phyloP scores from a whole-genome alignment of 2,797 vertebrate species.

The Coregonus sp. region DNA sequence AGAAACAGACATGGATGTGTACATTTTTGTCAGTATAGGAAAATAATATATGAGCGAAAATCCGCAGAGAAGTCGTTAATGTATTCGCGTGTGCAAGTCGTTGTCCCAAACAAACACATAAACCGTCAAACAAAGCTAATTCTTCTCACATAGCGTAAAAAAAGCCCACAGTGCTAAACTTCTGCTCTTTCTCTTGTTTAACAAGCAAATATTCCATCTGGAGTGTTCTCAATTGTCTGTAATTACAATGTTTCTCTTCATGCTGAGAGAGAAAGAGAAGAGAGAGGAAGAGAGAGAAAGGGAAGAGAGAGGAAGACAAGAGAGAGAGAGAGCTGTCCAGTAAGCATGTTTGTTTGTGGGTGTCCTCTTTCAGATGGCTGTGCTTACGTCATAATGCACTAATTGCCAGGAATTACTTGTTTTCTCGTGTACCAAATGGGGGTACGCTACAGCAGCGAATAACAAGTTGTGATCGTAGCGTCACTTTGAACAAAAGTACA shows the following conservation, averaged over 20 bases:
- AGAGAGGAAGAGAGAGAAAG: constrained; percentile 23
- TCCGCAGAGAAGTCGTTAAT: neutral
- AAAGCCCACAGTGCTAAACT: constrained; percentile 33
- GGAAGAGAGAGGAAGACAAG: neutral
- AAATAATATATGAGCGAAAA: neutral
- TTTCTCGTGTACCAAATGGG: constrained; percentile 8
- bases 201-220: constrained; percentile 58
- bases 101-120: constrained; percentile 8
- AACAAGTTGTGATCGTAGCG: constrained; percentile 6
- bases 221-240: constrained; percentile 39
- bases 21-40: neutral
- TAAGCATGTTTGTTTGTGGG: constrained; percentile 33
- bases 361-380: constrained; percentile 34
- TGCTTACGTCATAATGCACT: constrained; percentile 29
- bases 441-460: neutral
- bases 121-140: constrained; percentile 39
- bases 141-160: constrained; percentile 43
- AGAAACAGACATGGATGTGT: neutral
- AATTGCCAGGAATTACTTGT: constrained; percentile 24
- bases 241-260: constrained; percentile 46
- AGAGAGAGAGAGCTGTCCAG: constrained; percentile 11
- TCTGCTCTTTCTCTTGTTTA: constrained; percentile 44
- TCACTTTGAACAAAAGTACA: neutral
- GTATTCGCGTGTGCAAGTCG: neutral
- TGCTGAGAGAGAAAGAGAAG: constrained; percentile 25